These are phyloP conservation scores for Bombus vancouverensis DNA, from an alignment of 1,140 invertebrate genomes.

Conservation along the genomic window DNA sequence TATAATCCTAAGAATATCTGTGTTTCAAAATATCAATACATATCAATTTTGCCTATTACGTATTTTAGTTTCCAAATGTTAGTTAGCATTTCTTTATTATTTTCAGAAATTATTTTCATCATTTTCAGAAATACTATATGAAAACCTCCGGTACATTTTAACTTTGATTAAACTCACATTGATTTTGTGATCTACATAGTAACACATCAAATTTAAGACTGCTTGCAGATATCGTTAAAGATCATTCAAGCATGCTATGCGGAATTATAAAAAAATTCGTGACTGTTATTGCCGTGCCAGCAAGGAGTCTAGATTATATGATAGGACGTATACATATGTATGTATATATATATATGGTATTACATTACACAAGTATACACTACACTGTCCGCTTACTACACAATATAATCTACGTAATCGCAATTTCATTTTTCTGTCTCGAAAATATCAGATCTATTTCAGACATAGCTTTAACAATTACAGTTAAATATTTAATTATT, in stretches of 20 bases:
- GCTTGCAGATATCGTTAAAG: slow-evolving; percentile 10
- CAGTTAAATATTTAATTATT: no score
- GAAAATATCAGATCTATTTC: not conserved
- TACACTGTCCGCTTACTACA: not conserved
- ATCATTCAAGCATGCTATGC: slow-evolving; percentile 13
- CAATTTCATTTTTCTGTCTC: not conserved
- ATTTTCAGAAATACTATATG: not conserved
- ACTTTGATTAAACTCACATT: not conserved
- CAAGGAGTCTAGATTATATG: slow-evolving; percentile 10
- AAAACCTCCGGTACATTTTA: not conserved
- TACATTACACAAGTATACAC: not conserved
- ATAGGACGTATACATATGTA: slow-evolving; percentile 12
- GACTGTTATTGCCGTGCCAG: slow-evolving; percentile 18
- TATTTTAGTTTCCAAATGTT: not conserved
- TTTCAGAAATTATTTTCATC: not conserved
- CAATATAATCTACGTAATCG: slow-evolving; percentile 2
- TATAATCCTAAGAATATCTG: not conserved
- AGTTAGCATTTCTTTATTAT: not conserved
- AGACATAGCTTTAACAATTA: not conserved
- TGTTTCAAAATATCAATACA: not conserved
- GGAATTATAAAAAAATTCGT: slow-evolving; percentile 35
- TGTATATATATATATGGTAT: not conserved
- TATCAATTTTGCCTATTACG: not conserved
- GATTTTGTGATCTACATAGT: slow-evolving; percentile 2
- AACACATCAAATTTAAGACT: slow-evolving; percentile 10